phyloP scores from a whole-genome alignment of 2,113 vertebrate species.

The Catharus minimus region DNA sequence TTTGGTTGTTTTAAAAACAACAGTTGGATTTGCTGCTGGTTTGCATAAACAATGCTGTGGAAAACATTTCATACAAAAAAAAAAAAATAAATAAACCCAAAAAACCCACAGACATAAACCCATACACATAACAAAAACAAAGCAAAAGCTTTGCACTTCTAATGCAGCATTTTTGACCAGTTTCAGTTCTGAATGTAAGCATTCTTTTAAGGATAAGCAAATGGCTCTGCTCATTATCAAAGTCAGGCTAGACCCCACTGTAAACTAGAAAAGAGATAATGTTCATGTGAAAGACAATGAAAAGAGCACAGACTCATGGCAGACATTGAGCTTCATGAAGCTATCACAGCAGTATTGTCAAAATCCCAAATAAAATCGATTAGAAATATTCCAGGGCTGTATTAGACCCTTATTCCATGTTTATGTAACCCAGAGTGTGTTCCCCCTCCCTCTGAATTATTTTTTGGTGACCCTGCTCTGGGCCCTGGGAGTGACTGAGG shows the following conservation, averaged over 20 bases:
- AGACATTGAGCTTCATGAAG: background rate
- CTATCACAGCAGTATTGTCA: background rate
- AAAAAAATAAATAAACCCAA: background rate
- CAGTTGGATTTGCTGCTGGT: background rate
- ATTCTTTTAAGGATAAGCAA: background rate
- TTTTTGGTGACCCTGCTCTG: background rate
- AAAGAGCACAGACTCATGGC: background rate
- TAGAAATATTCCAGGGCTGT: background rate
- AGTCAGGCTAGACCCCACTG: background rate
- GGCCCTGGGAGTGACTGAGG: background rate
- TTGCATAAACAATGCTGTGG: background rate
- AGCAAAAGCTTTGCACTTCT: background rate
- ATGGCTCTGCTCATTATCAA: background rate
- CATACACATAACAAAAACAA: background rate
- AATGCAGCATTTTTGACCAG: background rate
- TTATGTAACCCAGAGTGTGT: background rate
- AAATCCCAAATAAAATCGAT: background rate
- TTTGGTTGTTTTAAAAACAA: background rate
- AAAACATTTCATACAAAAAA: background rate
- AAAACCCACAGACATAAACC: no score
- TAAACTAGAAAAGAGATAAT: background rate
- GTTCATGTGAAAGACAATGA: background rate
- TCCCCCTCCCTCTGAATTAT: background rate
- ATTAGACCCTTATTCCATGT: background rate
- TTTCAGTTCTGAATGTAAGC: background rate